These are phyloP conservation scores for Gymnobelideus leadbeateri DNA, from an alignment of 2,113 vertebrate genomes.

Conservation along the genomic window DNA sequence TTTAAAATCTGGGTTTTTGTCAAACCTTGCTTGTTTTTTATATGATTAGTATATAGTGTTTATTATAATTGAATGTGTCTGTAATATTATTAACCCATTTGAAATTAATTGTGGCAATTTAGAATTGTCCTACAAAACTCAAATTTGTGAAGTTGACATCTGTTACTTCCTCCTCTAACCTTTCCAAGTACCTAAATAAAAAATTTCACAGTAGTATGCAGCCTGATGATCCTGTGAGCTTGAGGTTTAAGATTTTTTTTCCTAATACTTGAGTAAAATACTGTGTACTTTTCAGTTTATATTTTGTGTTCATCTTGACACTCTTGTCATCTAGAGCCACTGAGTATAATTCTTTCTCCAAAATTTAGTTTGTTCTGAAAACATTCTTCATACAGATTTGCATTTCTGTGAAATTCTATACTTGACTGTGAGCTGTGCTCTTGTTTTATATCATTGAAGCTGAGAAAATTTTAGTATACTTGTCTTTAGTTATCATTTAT, in stretches of 20 bases:
- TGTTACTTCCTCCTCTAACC: constrained; percentile 41
- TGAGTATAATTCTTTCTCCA: constrained; percentile 64
- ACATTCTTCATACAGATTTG: constrained; percentile 23
- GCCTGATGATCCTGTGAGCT: constrained; percentile 65
- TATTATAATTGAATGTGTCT: constrained; percentile 53
- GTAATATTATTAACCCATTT: constrained; percentile 47
- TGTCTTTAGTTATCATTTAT: constrained; percentile 30
- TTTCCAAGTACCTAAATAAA: constrained; percentile 40
- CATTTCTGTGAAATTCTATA: constrained; percentile 37
- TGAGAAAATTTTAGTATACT: constrained; percentile 10
- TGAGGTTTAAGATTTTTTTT: constrained; percentile 54
- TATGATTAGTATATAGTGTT: constrained; percentile 48
- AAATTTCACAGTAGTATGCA: constrained; percentile 34
- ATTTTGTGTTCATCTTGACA: constrained; percentile 56
- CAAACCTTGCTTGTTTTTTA: constrained; percentile 53
- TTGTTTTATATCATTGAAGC: constrained; percentile 47
- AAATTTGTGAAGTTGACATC: constrained; percentile 42
- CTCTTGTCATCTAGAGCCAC: constrained; percentile 43
- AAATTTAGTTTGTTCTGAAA: constrained; percentile 52
- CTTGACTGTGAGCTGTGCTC: constrained; percentile 43
- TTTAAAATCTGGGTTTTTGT: constrained; percentile 46
- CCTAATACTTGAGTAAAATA: constrained; percentile 46
- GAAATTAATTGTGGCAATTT: constrained; percentile 41
- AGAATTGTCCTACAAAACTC: constrained; percentile 40
- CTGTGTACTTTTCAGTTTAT: constrained; percentile 54